A percentile compares a stretch with the other conserved stretches of the same genome.
These are phyloP conservation scores for Periophthalmus magnuspinnatus DNA, from an alignment of 2,797 vertebrate genomes.

Conservation along the genomic window DNA sequence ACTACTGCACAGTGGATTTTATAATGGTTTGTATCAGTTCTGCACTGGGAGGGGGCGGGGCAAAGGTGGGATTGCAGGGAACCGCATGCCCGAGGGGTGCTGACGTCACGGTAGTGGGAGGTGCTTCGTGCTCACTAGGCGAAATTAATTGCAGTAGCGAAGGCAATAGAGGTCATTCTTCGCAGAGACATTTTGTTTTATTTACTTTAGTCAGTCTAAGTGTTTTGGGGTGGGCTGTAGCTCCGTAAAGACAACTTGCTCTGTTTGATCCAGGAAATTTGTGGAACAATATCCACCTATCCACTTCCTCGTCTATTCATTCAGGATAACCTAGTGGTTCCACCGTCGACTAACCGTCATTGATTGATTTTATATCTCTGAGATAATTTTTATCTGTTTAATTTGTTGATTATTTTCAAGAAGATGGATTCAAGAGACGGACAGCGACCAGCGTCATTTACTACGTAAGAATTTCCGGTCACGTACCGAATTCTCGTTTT, in stretches of 20 bases:
- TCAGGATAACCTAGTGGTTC: background rate
- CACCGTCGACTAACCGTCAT: too few relatives aligned
- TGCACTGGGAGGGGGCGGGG: background rate
- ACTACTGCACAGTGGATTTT: too few relatives aligned
- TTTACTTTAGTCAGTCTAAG: background rate
- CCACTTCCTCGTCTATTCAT: background rate
- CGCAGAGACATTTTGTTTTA: background rate
- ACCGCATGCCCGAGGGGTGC: background rate
- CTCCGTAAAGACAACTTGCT: background rate
- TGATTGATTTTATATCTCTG: background rate
- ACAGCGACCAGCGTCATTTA: slow-evolving; percentile 11
- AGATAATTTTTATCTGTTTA: background rate
- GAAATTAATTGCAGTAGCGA: background rate
- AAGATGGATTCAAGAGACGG: slow-evolving; percentile 56
- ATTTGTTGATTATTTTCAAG: slow-evolving; percentile 22
- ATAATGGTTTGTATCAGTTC: background rate
- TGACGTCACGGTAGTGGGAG: slow-evolving; percentile 8
- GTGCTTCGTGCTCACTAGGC: background rate
- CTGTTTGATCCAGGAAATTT: too few relatives aligned
- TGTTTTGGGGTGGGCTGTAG: background rate
- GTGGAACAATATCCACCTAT: background rate
- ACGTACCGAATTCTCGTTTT: background rate
- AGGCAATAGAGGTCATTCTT: background rate
- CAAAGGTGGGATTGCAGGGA: background rate
- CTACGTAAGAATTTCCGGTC: slow-evolving; percentile 51